These are phyloP conservation scores for Phylloscopus trochiloides DNA, from an alignment of 2,113 vertebrate genomes.

Conservation along the genomic window DNA sequence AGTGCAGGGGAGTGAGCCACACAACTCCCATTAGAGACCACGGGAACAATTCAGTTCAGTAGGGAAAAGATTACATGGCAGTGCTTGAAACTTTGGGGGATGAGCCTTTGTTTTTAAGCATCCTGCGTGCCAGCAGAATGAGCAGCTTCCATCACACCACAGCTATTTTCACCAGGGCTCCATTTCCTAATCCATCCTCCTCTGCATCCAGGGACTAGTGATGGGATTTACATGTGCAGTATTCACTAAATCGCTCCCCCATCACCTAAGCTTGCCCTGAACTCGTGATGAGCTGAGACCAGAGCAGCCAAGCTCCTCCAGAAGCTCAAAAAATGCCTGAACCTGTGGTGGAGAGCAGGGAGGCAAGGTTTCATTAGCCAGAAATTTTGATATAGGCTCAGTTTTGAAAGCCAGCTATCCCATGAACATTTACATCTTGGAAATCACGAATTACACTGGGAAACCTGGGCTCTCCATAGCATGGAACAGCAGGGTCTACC, in stretches of 20 bases:
- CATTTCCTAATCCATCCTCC: neutral
- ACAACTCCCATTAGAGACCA: constrained; percentile 50
- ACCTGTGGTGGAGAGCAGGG: neutral
- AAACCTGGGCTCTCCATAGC: neutral
- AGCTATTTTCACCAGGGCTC: neutral
- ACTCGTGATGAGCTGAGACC: neutral
- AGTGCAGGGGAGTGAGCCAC: constrained; percentile 28
- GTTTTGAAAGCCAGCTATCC: neutral
- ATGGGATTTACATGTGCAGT: neutral
- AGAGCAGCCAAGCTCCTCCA: neutral
- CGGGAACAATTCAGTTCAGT: neutral
- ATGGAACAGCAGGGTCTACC: neutral
- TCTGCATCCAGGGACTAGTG: neutral
- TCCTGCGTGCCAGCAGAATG: neutral
- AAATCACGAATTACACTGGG: rapidly evolving
- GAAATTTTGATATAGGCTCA: neutral
- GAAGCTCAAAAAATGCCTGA: neutral
- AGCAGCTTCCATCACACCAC: neutral
- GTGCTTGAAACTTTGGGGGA: neutral
- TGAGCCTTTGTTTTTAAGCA: neutral
- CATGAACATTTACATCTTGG: neutral
- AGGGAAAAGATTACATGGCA: neutral
- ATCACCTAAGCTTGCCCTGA: neutral
- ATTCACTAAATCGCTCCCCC: neutral
- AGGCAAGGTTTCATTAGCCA: neutral